Base-by-base conservation (phyloP, 2,888 invertebrate genomes). In the Exocentrus adspersus region DNA sequence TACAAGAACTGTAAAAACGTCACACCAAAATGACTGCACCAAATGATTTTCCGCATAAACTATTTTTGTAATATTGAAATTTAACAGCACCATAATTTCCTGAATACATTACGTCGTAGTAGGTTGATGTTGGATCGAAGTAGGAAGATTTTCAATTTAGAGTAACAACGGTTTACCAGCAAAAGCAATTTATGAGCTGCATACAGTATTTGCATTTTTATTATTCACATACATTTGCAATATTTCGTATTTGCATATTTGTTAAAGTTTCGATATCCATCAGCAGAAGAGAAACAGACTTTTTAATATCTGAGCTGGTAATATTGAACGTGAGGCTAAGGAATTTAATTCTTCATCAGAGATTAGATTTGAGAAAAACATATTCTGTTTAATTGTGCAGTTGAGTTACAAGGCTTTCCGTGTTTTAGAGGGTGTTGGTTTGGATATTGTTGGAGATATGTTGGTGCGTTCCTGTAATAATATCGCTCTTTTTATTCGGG, bases 201-300 rank as follows among this genome's bases (percentile, higher is more conserved):
- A 12, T 37, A n/a, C 37, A 37, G 12, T 24, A 37, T 37, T n/a
- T 37, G 12, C 37, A 37, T 37, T 37, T 37, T 37, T 37, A 37
- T 37, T 37, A 37, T 37, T 37, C 14, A 37, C 37, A 37, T 37
- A n/a, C 37, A 37, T 37, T n/a, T 37, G n/a, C n/a, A 37, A 37
- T 37, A 37, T n/a, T n/a, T 30, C n/a, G 9, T 28, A 37, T n/a
- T 37, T 37, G 14, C 37, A 37, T 37, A n/a, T 9, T 37, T 37
- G n/a, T 37, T n/a, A n/a, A n/a, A 37, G n/a, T 37, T 37, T 12
- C 37, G 14, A 14, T 37, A 12, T 37, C n/a, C 12, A n/a, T 5
- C 12, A n/a, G 37, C n/a, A 37, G 14, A 30, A 30, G 9, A 12
- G 3, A n/a, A n/a, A 37, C 14, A 14, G 37, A n/a, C 12, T 37